Evolutionary conservation across 2,797 vertebrate species (phyloP), one percentile per base, ranked within the genome.

Genomic region (Poeciliopsis presidionis): DNA sequence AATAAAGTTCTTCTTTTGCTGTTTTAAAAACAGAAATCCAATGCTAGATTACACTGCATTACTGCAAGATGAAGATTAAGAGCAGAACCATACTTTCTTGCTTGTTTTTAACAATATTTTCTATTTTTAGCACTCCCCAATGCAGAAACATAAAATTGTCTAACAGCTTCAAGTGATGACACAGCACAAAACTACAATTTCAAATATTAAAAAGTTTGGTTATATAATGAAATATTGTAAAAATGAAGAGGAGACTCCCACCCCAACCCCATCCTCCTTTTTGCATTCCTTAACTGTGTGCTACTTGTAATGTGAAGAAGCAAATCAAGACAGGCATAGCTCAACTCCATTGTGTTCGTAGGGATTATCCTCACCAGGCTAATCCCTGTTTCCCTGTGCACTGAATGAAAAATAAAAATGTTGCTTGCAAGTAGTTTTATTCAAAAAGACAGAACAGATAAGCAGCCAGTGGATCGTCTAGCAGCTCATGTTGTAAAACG

Each of bases 401-500:
- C 78, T 88, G 79, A 81, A 76, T 86, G 81, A 82, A 88, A 87
- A 82, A 74, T 81, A 88, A 87, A 82, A 73, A 43, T 75, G 79
- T 86, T 84, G 86, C 78, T 85, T 67, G 84, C 74, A 83, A 74
- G 45, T 33, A 81, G 77, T 87, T 90, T 87, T 84, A 87, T 89
- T 86, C 87, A 80, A 80, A 86, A 87, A n/a, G 67, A 81, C 86
- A 80, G 73, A 53, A 63, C 80, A 87, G 86, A 90, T 88, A 85
- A 91, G 82, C 86, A 82, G 80, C 55, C 33, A 84, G 63, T 76
- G 76, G 79, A 90, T 90, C 76, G 81, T 74, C 46, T 75, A 89
- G 92, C 87, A 75, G 78, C 81, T 77, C 79, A 81, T 81, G 85
- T 83, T 89, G 86, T 90, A 77, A 89, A 89, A 87, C 86, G 89